Base-by-base conservation (phyloP, 2,888 invertebrate species). In the Sycophila texana region DNA sequence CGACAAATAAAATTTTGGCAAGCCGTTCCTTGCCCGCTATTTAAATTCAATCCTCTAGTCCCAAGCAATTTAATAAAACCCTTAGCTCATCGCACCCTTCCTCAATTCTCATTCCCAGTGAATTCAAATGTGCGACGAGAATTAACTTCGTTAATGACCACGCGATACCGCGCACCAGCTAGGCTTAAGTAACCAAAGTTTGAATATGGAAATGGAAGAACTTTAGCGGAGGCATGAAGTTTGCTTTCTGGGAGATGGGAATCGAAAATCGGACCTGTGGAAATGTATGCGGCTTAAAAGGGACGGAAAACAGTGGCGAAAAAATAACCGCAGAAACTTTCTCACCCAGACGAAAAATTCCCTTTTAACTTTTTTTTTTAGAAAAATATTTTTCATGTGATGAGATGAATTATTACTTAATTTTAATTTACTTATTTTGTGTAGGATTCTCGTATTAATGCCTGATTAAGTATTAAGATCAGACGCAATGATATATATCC, bases 131-230 rank as follows among this genome's bases (percentile, higher is more conserved):
- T 60, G 65, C 76, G 39, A 71, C 61, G 77, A 66, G 81, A 81
- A 81, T 82, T 82, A 82, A 84, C 81, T 83, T 80, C 79, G 82
- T 82, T 83, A 83, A 84, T 84, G 83, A 83, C 79, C 75, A 65
- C 60, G 81, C 71, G 77, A 79, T 77, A 80, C 73, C 67, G 39
- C 20, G 2, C 26, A 26, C 26, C 63, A 68, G 63, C 81, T 61
- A 80, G 80, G 68, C 77, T 81, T 81, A 79, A 83, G 82, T 81
- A 84, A 83, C 82, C 79, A 81, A 80, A 75, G 78, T 83, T 83
- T 83, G 83, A 84, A 83, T 83, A 84, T 84, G 84, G 81, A 84
- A 83, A 84, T 84, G 75, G 70, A 80, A 73, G 74, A 82, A 78
- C 73, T 76, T 80, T 73, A 68, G 65, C 18, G 65, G 73, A 72